Percentiles rank a stretch among this genome's conserved stretches.
Conservation (phyloP, 1,140 invertebrate genomes). For the Halictus rubicundus region DNA sequence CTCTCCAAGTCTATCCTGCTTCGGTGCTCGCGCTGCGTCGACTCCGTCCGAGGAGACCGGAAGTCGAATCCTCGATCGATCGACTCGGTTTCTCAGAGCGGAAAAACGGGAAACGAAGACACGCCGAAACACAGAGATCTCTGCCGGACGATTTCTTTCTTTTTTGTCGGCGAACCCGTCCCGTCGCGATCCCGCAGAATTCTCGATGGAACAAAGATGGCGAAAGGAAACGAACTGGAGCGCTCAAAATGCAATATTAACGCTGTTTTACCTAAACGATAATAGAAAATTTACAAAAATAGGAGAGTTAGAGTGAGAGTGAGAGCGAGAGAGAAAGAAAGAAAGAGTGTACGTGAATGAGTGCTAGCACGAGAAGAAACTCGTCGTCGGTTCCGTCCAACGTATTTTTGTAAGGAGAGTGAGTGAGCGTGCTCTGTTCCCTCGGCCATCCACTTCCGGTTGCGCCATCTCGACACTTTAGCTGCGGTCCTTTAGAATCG, state of each 20-base stretch:
- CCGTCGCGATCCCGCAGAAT: conserved; percentile 26
- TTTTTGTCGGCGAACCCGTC: background rate
- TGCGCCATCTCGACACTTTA: conserved; percentile 39
- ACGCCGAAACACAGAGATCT: too few species aligned
- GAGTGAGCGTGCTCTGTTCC: conserved; percentile 37
- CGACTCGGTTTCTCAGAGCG: too few species aligned
- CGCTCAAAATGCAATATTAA: conserved; percentile 28
- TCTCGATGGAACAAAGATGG: conserved; percentile 34
- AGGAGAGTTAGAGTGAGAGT: background rate
- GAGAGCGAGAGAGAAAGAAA: background rate
- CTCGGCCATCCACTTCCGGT: conserved; percentile 24
- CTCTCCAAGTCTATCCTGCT: conserved; percentile 8
- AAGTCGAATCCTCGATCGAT: too few species aligned
- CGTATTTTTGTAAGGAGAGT: conserved; percentile 74
- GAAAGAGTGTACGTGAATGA: background rate
- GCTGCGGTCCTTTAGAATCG: conserved; percentile 1
- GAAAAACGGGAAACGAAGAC: too few species aligned
- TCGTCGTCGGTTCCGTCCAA: conserved; percentile 71
- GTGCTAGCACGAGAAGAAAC: conserved; percentile 15
- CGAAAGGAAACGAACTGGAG: background rate
- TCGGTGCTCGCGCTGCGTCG: background rate
- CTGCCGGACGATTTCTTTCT: too few species aligned
- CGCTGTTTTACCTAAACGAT: conserved; percentile 7
- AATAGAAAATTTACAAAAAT: background rate
- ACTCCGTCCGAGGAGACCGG: too few species aligned